Base-by-base conservation (phyloP, 2,888 invertebrate genomes). In the Ochropleura plecta region DNA sequence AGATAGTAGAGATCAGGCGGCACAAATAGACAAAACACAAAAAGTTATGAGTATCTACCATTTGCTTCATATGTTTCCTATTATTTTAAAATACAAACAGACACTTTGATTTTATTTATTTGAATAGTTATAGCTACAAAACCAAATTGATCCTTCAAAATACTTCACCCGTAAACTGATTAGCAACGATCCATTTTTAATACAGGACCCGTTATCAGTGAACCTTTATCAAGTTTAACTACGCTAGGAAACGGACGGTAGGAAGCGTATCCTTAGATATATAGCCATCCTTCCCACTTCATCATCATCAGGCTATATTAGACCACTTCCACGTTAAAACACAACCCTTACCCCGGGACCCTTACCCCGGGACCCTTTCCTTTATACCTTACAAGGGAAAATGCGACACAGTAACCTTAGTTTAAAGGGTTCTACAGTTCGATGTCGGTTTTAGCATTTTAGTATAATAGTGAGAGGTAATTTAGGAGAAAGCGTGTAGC, bases 271-370 rank as follows among this genome's bases (percentile, higher is more conserved):
- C 30, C 40, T 18, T 10, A 76, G n/a, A 81, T 70, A 40, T 49
- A 70, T 64, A 9, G 30, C 63, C 40, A 0, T 46, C 63, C 40
- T 30, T 16, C 3, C 53, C 79, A 82, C 70, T 80, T 70, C 66
- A 70, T 79, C 79, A 77, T 64, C 70, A 82, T 77, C 82, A 64
- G 44, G 55, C 16, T 49, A 67, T 66, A 30, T 82, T 65, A 63
- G 44, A 20, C n/a, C 55, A 55, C 42, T 69, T 55, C n/a, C 12
- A 51, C 48, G 49, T 46, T 65, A 57, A 51, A 57, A 70, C n/a
- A 70, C 7, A 68, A 57, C n/a, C 63, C 67, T 48, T 20, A 46
- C 2, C 30, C 40, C 20, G 5, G 4, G 3, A 44, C 62, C 77
- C 51, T 51, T 63, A 30, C 30, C 30, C 30, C 1, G 30, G 30